A percentile compares a stretch with the other conserved stretches of the same genome.
These are phyloP conservation scores for Drepana falcataria DNA, from an alignment of 2,888 invertebrate species.

Conservation along the genomic window DNA sequence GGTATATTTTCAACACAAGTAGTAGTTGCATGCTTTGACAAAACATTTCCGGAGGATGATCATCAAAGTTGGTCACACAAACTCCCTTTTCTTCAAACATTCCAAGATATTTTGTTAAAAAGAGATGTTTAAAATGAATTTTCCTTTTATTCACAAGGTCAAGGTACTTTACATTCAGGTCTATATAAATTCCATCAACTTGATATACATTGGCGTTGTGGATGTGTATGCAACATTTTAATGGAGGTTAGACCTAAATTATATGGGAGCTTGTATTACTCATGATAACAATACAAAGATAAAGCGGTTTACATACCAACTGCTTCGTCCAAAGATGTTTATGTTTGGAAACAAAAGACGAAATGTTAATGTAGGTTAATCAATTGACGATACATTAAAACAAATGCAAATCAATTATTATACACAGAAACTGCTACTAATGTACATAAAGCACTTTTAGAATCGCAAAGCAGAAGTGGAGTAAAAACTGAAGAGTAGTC, in stretches of 20 bases:
- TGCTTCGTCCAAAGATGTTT: conserved; percentile 65
- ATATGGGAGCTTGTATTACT: conserved; percentile 42
- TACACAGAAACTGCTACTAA: background rate
- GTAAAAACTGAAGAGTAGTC: background rate
- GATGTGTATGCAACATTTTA: background rate
- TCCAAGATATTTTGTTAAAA: background rate
- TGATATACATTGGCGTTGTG: background rate
- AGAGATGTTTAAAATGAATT: no score
- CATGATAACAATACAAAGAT: conserved; percentile 27
- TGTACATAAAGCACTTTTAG: background rate
- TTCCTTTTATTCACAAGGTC: no score
- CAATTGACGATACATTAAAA: conserved; percentile 10
- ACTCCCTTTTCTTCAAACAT: conserved; percentile 29
- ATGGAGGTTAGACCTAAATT: no score
- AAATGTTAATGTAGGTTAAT: conserved; percentile 49
- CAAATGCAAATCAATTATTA: conserved; percentile 1
- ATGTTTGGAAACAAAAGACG: conserved; percentile 65
- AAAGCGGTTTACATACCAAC: conserved; percentile 66
- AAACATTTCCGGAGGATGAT: conserved; percentile 30
- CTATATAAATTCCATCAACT: background rate
- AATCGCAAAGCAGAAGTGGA: background rate
- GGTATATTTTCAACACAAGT: background rate
- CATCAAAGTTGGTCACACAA: conserved; percentile 36
- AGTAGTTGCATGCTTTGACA: conserved; percentile 14
- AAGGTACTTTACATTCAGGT: no score